These are phyloP conservation scores for Brachypteracias leptosomus DNA, from an alignment of 2,113 vertebrate species.

Conservation along the genomic window DNA sequence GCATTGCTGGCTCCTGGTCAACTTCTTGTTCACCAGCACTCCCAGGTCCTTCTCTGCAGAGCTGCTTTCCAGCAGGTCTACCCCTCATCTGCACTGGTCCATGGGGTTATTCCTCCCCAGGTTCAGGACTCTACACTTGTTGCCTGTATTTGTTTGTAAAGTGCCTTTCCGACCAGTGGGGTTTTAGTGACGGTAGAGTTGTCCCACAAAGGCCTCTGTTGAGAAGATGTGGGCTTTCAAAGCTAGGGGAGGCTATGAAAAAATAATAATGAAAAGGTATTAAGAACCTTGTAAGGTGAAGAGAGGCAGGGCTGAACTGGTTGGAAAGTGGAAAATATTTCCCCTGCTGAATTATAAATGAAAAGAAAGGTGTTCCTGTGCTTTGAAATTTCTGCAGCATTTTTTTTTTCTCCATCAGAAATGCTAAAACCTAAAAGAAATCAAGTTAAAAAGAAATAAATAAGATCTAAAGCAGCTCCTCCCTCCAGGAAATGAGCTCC, in stretches of 20 bases:
- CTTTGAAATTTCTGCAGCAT: conserved; percentile 45
- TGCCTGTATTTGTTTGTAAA: not conserved
- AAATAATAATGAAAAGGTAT: not conserved
- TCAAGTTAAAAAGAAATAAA: conserved; percentile 48
- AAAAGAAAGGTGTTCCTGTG: conserved; percentile 26
- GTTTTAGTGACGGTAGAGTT: not conserved
- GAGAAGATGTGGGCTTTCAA: not conserved
- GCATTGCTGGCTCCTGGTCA: not conserved
- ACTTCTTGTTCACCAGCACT: no score
- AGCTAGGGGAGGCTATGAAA: not conserved
- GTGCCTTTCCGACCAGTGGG: fast-evolving
- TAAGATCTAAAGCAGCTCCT: conserved; percentile 57
- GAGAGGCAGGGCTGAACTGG: not conserved
- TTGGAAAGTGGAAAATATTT: conserved; percentile 41
- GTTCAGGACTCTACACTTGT: no score
- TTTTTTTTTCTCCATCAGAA: conserved; percentile 11
- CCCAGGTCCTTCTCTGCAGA: no score
- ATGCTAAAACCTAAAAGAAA: conserved; percentile 29
- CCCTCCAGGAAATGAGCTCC: conserved; percentile 51
- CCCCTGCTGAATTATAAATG: conserved; percentile 42
- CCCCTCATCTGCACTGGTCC: no score
- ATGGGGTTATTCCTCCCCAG: no score
- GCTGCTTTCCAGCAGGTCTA: no score
- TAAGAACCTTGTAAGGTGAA: not conserved
- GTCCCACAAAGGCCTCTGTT: not conserved